These are phyloP conservation scores for Amblyopsis hoosieri DNA, from an alignment of 2,797 vertebrate genomes.

Conservation along the genomic window DNA sequence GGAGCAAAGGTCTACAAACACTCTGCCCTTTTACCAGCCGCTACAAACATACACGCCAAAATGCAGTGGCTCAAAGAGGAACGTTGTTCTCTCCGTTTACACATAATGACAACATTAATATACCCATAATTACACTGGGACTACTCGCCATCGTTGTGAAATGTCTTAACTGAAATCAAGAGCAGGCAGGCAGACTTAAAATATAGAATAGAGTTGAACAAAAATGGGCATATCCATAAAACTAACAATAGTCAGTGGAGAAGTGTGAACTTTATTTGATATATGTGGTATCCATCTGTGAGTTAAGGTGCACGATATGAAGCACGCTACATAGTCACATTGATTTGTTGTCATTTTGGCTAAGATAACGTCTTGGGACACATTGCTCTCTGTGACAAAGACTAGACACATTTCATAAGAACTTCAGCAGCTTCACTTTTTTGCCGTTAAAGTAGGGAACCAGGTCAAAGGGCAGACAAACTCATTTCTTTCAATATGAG, in stretches of 20 bases:
- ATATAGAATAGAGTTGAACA: no score
- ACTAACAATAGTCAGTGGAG: background rate
- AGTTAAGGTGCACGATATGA: conserved; percentile 13
- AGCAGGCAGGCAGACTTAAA: no score
- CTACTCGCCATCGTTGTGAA: conserved; percentile 8
- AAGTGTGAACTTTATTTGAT: background rate
- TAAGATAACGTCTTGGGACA: conserved; percentile 23
- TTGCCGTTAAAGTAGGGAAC: conserved; percentile 14
- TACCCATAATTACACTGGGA: conserved; percentile 3
- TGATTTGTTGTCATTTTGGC: conserved; percentile 19
- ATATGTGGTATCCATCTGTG: background rate
- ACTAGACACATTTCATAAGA: conserved; percentile 68
- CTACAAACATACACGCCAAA: conserved; percentile 25
- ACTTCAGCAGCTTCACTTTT: conserved; percentile 15
- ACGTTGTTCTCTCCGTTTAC: background rate
- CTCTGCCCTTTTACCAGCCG: conserved; percentile 36
- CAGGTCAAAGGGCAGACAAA: conserved; percentile 56
- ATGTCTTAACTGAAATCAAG: background rate
- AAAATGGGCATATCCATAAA: background rate
- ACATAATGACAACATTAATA: background rate
- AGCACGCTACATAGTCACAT: background rate
- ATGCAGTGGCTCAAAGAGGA: conserved; percentile 26
- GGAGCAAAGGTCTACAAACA: conserved; percentile 66
- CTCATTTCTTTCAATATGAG: conserved; percentile 4
- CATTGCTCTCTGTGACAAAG: conserved; percentile 59